These are phyloP conservation scores for Griposia aprilina DNA, from an alignment of 2,888 invertebrate genomes.

Conservation along the genomic window DNA sequence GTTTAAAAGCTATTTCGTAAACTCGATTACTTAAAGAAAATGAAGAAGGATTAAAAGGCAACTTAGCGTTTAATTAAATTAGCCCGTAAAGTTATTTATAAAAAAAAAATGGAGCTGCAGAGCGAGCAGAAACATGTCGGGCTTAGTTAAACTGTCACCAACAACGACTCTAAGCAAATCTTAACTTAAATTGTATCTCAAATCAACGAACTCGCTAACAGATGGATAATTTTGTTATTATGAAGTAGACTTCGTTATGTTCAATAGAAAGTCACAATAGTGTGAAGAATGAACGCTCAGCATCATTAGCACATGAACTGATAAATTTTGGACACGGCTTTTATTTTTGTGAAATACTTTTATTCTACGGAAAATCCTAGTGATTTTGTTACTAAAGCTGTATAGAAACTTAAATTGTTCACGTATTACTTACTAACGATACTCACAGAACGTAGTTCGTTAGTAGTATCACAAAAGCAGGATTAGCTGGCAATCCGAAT, in stretches of 20 bases:
- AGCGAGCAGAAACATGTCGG: slow-evolving; percentile 54
- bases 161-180: slow-evolving; percentile 64
- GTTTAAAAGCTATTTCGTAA: slow-evolving; percentile 61
- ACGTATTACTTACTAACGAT: slow-evolving; percentile 47
- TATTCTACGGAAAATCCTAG: not conserved
- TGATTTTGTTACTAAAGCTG: slow-evolving; percentile 9
- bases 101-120: slow-evolving; percentile 60
- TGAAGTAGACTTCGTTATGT: slow-evolving; percentile 48
- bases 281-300: slow-evolving; percentile 50
- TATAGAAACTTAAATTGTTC: slow-evolving; percentile 30
- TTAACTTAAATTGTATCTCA: slow-evolving; percentile 65
- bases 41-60: slow-evolving; percentile 63
- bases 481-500: slow-evolving; percentile 52
- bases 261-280: slow-evolving; percentile 61
- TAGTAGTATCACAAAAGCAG: slow-evolving; percentile 56
- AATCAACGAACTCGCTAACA: slow-evolving; percentile 53
- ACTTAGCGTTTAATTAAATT: slow-evolving; percentile 66
- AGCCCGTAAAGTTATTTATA: slow-evolving; percentile 58
- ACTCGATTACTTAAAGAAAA: slow-evolving; percentile 59
- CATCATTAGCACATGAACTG: slow-evolving; percentile 50
- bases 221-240: slow-evolving; percentile 57
- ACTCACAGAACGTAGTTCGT: slow-evolving; percentile 48
- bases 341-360: slow-evolving; percentile 13
- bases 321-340: slow-evolving; percentile 42
- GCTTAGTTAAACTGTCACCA: slow-evolving; percentile 65